Conservation (phyloP, 1,140 invertebrate species). For the Coenobita brevimanus region DNA sequence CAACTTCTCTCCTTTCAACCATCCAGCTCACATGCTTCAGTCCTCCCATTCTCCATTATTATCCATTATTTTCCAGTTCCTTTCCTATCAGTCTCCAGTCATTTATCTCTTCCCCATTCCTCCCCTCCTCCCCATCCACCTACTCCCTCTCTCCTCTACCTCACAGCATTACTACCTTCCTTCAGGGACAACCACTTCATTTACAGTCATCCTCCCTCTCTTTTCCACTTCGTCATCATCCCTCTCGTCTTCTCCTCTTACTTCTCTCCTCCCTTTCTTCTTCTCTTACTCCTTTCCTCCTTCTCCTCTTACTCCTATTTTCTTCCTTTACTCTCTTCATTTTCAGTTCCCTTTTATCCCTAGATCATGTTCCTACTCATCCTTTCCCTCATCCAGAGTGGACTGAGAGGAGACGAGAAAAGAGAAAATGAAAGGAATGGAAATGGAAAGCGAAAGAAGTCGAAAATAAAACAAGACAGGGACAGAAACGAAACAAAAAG, state of each 20-base stretch:
- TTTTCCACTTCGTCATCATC: not conserved
- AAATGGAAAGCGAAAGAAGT: not conserved
- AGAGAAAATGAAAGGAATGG: not conserved
- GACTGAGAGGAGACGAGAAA: not conserved
- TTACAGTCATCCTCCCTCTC: not conserved
- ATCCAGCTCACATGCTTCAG: not conserved
- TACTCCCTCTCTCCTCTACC: not conserved
- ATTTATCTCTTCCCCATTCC: not conserved
- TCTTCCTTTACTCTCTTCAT: not conserved
- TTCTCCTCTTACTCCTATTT: not conserved
- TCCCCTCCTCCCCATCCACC: not conserved
- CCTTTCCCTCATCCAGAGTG: not conserved
- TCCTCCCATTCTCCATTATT: not conserved
- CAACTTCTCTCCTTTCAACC: too few species aligned
- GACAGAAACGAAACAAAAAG: not conserved
- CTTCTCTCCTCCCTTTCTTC: too few species aligned
- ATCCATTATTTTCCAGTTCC: not conserved
- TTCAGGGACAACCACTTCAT: not conserved
- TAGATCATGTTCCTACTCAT: not conserved
- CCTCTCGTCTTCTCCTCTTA: not conserved
- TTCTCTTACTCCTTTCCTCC: too few species aligned
- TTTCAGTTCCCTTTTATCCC: not conserved
- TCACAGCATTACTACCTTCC: not conserved
- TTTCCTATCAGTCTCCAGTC: not conserved
- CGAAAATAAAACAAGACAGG: not conserved